Base-by-base conservation (phyloP, 2,888 invertebrate species). In the Cephus spinipes region DNA sequence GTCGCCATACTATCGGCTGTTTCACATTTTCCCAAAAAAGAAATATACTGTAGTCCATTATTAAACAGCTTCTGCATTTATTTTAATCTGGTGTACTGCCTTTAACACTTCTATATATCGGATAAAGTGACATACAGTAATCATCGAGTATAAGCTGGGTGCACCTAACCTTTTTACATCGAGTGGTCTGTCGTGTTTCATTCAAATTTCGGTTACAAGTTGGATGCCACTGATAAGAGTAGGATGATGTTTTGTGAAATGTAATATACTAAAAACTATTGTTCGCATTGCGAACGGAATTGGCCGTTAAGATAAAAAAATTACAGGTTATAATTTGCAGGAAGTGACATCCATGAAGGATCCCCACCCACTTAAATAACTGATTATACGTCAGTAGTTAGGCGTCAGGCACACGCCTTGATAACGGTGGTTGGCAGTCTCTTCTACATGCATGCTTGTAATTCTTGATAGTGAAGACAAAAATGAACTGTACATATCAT, bases 291-390 rank as follows among this genome's bases (percentile, higher is more conserved):
- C 3, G 33, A 30, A 3, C 31, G n/a, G 30, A 32, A 33, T 33
- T 76, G 33, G 55, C 68, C 35, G 30, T 68, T 33, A 71, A 1
- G n/a, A 32, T 55, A 4, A 73, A 74, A 74, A 74, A 73, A 32
- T n/a, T 36, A 68, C 35, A 33, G 68, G 71, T 77, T 77, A 68
- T 76, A 74, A 69, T 33, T 77, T 77, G 35, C 80, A 83, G 81
- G 81, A 81, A 81, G 79, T 80, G 78, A 80, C 79, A 82, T 79
- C 82, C 81, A 82, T 80, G 80, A 80, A 74, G 77, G 79, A 79
- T 82, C 82, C 81, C 81, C 83, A 82, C 79, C 83, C 83, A 83
- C 81, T 82, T 82, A 77, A 55, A 75, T 77, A 81, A 80, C 81
- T 82, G 80, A 82, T 80, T 80, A 78, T 82, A 75, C 76, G 77